These are phyloP conservation scores for Enteromius viviparus DNA, from an alignment of 2,797 vertebrate genomes.

Conservation along the genomic window DNA sequence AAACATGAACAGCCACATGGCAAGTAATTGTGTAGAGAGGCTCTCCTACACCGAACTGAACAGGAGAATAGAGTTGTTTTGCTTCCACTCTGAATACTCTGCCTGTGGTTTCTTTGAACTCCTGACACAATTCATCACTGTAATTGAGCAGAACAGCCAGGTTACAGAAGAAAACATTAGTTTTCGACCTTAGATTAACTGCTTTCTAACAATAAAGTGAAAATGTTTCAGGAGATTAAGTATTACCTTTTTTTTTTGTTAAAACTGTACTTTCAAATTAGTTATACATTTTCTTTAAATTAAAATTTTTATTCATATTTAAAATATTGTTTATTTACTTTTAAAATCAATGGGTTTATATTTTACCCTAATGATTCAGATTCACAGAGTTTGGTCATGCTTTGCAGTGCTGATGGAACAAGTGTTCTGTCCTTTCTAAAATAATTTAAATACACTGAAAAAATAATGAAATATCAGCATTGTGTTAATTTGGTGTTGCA, in stretches of 20 bases:
- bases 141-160: constrained; percentile 30
- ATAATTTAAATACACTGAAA: no score
- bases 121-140: constrained; percentile 45
- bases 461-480: no score
- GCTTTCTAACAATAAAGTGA: background rate
- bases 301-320: background rate
- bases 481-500: no score
- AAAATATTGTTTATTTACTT: background rate
- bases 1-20: background rate
- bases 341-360: background rate
- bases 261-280: background rate
- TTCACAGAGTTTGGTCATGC: background rate
- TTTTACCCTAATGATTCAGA: background rate
- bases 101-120: constrained; percentile 21
- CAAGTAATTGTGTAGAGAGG: background rate
- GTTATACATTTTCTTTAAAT: background rate
- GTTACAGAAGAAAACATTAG: background rate
- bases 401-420: no score
- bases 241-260: background rate
- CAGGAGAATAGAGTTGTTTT: background rate
- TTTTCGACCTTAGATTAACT: background rate
- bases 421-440: background rate
- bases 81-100: constrained; percentile 28
- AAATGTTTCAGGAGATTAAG: constrained; percentile 3
- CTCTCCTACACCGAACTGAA: background rate